Base-by-base conservation (phyloP, 1,140 invertebrate genomes). In the Eriosoma lanigerum region DNA sequence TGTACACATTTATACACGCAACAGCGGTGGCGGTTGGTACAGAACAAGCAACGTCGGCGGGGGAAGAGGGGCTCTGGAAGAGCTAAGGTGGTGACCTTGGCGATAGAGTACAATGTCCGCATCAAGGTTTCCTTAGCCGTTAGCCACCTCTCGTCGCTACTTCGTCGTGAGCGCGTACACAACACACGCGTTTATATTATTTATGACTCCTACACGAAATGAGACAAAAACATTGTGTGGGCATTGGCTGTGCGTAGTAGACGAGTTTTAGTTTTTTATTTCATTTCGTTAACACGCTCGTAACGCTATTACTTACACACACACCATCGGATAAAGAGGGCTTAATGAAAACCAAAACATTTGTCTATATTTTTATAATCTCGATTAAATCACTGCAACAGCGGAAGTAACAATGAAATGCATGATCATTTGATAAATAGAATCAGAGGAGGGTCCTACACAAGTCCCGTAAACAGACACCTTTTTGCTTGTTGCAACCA, bases 101-200 rank as follows among this genome's bases (percentile, higher is more conserved):
- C n/a, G 56, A 78, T 78, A 78, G 38, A 78, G 75, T 56, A 78
- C 75, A 78, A 78, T 24, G 75, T 29, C 75, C 75, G 75, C 32
- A n/a, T 17, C 75, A 78, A 78, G 75, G 75, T 78, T 75, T 78
- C 21, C 15, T 13, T 44, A 6, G 38, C 56, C 15, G 19, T 38
- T 38, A 24, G 62, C 12, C 62, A 66, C 62, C 19, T 2, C 52
- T 38, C 8, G 24, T 8, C 29, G 24, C 19, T 48, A 48, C 6
- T 44, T 38, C 10, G 32, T 21, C 62, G 32, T 44, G 19, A 38
- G 32, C 17, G 3, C 32, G 38, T 21, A 58, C n/a, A 46, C 29
- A 17, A 78, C 56, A 44, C 75, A 8, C 72, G 38, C 13, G 29
- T 19, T 1, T 15, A 70, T 26, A 32, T 24, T 6, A 10, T 19